phyloP scores from a whole-genome alignment of 2,797 vertebrate species.

The Chiroxiphia lanceolata region DNA sequence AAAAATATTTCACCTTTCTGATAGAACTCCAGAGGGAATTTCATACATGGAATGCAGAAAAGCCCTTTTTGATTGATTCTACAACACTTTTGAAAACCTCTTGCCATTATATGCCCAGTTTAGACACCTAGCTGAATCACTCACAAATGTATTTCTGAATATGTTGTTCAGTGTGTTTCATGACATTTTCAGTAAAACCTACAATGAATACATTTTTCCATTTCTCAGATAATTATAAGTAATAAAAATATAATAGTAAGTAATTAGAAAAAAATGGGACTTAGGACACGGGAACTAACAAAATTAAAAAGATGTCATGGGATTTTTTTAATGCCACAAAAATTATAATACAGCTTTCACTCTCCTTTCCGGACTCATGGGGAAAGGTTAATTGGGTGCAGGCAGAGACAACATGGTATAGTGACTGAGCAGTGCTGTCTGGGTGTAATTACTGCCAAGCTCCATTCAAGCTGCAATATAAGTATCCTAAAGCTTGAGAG shows the following conservation, averaged over 20 bases:
- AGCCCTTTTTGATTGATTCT: not conserved
- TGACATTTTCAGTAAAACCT: not conserved
- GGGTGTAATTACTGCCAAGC: not conserved
- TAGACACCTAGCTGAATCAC: not conserved
- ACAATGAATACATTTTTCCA: not conserved
- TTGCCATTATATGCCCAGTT: not conserved
- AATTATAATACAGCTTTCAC: not conserved
- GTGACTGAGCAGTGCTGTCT: not conserved
- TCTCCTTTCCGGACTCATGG: not conserved
- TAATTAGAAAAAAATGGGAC: not conserved
- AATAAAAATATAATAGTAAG: not conserved
- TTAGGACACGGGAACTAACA: not conserved
- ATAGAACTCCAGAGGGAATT: not conserved
- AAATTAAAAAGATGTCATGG: not conserved
- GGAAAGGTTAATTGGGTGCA: slow-evolving; percentile 4
- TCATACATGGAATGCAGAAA: not conserved
- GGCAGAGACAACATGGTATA: not conserved
- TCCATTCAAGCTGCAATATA: not conserved
- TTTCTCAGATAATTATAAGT: not conserved
- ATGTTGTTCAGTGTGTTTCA: not conserved
- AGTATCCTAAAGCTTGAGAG: not conserved
- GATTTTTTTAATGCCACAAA: not conserved
- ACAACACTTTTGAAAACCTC: not conserved
- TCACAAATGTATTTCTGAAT: not conserved
- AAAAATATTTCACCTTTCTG: not conserved